Evolutionary conservation across 2,113 vertebrate genomes (phyloP).

Genomic region (Centropus unirufus): DNA sequence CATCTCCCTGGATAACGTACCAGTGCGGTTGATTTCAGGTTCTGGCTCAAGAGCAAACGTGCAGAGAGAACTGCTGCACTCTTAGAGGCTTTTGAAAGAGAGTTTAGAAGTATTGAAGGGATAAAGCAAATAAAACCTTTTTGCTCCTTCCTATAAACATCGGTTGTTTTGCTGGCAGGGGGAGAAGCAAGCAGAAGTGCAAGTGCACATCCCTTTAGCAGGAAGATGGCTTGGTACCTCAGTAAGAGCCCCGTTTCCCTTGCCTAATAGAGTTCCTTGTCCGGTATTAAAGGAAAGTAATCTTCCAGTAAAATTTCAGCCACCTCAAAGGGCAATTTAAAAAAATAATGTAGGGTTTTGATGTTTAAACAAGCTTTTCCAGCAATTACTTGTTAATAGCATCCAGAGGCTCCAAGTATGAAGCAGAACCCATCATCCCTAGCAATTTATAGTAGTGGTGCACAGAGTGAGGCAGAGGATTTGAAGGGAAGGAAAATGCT

Average conservation of each 20-base stretch:
- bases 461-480: not conserved
- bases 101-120: not conserved
- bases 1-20: not conserved
- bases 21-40: not conserved
- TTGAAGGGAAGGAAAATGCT: slow-evolving; percentile 16
- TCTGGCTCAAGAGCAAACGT: not conserved
- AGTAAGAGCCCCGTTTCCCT: not conserved
- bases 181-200: not conserved
- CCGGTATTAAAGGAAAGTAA: not conserved
- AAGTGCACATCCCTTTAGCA: not conserved
- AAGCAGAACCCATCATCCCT: not conserved
- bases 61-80: not conserved
- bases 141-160: not conserved
- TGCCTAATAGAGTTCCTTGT: not conserved
- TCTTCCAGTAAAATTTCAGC: slow-evolving; percentile 14
- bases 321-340: slow-evolving; percentile 13
- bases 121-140: not conserved
- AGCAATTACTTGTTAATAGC: slow-evolving; percentile 37
- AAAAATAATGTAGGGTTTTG: not conserved
- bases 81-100: not conserved
- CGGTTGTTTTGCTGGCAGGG: not conserved
- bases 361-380: slow-evolving; percentile 45
- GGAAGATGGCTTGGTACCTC: not conserved
- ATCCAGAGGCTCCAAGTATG: slow-evolving; percentile 25
- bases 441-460: slow-evolving; percentile 11